Base-by-base conservation (phyloP, 2,888 invertebrate species). In the Scaptomyza tumidula region DNA sequence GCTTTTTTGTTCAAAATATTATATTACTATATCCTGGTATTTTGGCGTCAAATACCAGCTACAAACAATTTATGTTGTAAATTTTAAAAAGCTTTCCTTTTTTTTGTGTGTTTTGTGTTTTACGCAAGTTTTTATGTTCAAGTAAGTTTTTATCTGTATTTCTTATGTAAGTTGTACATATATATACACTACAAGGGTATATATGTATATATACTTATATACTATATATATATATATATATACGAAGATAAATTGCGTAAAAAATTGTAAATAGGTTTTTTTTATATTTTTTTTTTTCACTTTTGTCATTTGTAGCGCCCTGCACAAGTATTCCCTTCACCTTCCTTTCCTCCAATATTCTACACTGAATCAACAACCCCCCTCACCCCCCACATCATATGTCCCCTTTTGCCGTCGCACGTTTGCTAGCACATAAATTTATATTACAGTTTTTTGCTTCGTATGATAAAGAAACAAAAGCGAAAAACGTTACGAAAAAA, bases 391-490 rank as follows among this genome's bases (percentile, higher is more conserved):
- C n/a, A 6, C 33, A 19, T 53, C 27, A 13, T 56, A 14, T 63
- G 56, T 59, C 63, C 75, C 76, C 72, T 65, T 62, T 63, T 52
- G 58, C 67, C 44, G 49, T 31, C 65, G 58, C 46, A 52, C 58
- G 19, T 19, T 19, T 19, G 72, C 70, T 75, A 59, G 77, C 77
- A 79, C 74, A 86, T 80, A 80, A 85, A 88, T 84, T 82, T 86
- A 86, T 87, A 78, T 87, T 85, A 85, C 87, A 80, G 65, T 80
- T 84, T 81, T 75, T 75, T 75, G 75, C 77, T 76, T 66, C 72
- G 72, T 66, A 76, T 67, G 77, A 66, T 63, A 59, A 75, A 63
- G 77, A 71, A 72, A 76, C 73, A 77, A 77, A 76, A 64, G 77
- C 56, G 65, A 80, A 71, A 79, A 84, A 71, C 74, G 81, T 70